A percentile compares a stretch with the other conserved stretches of the same genome.
phyloP scores from a whole-genome alignment of 2,113 vertebrate species.

The Malurus elegans region DNA sequence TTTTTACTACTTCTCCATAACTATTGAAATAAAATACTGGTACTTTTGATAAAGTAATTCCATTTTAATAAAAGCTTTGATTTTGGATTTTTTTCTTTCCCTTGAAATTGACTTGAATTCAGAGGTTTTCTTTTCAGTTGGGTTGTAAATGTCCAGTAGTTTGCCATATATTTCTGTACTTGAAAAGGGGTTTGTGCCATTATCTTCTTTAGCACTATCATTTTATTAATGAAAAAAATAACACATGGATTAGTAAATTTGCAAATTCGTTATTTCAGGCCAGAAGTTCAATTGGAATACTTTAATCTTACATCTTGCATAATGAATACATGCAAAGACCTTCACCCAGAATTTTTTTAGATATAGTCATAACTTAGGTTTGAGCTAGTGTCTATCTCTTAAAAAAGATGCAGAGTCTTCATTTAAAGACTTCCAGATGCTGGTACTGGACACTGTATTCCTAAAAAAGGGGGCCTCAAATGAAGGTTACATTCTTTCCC shows the following conservation, averaged over 20 bases:
- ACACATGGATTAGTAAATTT: not conserved
- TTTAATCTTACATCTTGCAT: not conserved
- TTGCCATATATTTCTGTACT: not conserved
- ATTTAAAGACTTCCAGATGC: constrained; percentile 47
- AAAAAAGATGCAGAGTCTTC: not conserved
- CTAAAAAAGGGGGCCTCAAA: not conserved
- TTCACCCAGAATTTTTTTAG: not conserved
- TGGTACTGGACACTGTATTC: not conserved
- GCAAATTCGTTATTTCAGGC: not conserved
- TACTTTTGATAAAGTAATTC: not conserved
- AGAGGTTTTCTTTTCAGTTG: not conserved
- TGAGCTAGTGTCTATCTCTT: not conserved
- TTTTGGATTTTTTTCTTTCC: not conserved
- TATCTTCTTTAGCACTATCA: not conserved
- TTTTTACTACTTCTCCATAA: not conserved
- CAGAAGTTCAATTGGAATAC: not conserved
- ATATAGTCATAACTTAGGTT: not conserved
- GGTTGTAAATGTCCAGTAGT: not conserved
- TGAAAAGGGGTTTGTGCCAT: not conserved
- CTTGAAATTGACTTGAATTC: not conserved
- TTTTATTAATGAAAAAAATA: not conserved
- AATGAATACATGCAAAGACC: not conserved
- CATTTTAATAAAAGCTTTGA: not conserved
- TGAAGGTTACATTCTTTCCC: constrained; percentile 46
- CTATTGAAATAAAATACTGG: not conserved